A percentile compares a stretch with the other conserved stretches of the same genome.
These are phyloP conservation scores for Craseonycteris thonglongyai DNA, from an alignment of 2,113 vertebrate species.

Conservation along the genomic window DNA sequence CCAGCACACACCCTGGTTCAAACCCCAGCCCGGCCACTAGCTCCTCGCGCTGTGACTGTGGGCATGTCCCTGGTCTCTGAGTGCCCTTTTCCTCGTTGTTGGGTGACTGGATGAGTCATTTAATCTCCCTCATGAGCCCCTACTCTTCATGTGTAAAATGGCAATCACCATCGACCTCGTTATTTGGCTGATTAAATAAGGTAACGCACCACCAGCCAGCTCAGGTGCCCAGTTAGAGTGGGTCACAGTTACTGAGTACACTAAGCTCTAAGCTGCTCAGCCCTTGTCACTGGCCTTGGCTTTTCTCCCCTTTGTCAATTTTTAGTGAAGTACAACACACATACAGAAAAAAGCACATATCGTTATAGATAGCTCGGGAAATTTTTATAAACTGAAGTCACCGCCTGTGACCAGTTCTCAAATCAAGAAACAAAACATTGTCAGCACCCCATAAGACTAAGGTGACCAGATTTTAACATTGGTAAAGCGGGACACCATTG, in stretches of 20 bases:
- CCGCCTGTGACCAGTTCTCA: not conserved
- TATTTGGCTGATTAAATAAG: not conserved
- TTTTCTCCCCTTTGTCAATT: not conserved
- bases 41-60: not conserved
- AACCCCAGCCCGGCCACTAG: not conserved
- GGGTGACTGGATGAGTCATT: not conserved
- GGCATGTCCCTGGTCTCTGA: not conserved
- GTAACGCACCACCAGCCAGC: not conserved
- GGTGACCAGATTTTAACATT: no score
- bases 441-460: no score
- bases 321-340: not conserved
- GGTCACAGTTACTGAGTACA: accelerated
- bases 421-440: not conserved
- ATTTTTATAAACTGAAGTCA: not conserved
- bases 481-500: no score
- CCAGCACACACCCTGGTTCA: not conserved
- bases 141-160: not conserved
- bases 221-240: accelerated
- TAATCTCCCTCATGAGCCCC: not conserved
- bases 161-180: not conserved
- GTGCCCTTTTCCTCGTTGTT: not conserved
- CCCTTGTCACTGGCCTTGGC: not conserved
- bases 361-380: not conserved
- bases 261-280: not conserved
- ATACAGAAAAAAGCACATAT: not conserved